Evolutionary conservation across 2,797 vertebrate genomes (phyloP).

Genomic region (Vipera latastei): DNA sequence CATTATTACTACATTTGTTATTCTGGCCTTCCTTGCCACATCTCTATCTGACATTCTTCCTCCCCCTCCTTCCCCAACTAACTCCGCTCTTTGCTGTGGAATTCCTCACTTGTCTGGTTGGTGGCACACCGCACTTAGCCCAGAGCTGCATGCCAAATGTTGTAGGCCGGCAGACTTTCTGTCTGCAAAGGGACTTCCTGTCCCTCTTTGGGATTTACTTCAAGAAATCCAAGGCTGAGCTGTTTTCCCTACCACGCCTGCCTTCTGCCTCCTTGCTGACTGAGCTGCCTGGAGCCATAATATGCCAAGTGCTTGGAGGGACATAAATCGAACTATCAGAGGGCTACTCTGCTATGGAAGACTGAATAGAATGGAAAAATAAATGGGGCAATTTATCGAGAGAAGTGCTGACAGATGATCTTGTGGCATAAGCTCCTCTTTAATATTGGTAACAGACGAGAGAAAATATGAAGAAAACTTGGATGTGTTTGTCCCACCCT

Average conservation of each 20-base stretch:
- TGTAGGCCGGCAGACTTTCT: conserved; percentile 68
- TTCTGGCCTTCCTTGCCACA: not conserved
- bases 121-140: conserved; percentile 44
- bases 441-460: not conserved
- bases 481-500: not conserved
- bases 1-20: not conserved
- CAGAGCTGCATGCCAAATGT: conserved; percentile 49
- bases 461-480: not conserved
- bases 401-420: conserved; percentile 40
- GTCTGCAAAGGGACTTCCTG: conserved; percentile 76
- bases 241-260: conserved; percentile 38
- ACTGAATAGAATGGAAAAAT: conserved; percentile 66
- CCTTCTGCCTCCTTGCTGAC: conserved; percentile 43
- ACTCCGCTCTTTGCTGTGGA: conserved; percentile 54
- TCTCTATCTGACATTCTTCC: not conserved
- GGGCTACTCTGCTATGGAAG: conserved; percentile 54
- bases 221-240: conserved; percentile 56
- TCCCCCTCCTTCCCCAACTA: conserved; percentile 7
- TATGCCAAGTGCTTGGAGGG: conserved; percentile 45
- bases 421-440: conserved; percentile 35
- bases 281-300: conserved; percentile 60
- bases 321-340: conserved; percentile 62
- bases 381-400: conserved; percentile 59
- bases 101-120: conserved; percentile 49
- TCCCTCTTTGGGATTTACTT: conserved; percentile 67